phyloP scores from a whole-genome alignment of 2,888 invertebrate species.

The Drosophila anceps region DNA sequence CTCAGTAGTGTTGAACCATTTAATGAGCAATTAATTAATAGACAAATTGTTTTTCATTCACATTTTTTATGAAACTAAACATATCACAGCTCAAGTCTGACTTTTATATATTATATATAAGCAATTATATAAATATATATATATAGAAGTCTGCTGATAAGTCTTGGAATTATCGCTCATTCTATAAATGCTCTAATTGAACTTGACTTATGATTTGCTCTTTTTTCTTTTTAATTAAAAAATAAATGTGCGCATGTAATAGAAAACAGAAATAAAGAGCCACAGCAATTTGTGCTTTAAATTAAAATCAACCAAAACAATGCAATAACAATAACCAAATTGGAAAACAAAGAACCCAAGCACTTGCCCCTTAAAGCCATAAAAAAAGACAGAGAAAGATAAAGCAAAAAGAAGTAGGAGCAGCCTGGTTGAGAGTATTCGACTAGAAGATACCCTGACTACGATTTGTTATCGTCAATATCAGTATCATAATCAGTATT shows the following conservation, averaged over 20 bases:
- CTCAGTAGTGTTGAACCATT: background rate
- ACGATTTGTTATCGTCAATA: background rate
- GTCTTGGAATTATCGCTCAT: no score
- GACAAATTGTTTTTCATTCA: background rate
- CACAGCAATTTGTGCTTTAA: slow-evolving; percentile 27
- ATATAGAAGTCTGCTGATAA: background rate
- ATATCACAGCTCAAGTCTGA: background rate
- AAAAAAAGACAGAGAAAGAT: slow-evolving; percentile 14
- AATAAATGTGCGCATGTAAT: slow-evolving; percentile 32
- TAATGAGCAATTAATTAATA: background rate
- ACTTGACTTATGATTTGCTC: slow-evolving; percentile 35
- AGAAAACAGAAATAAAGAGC: slow-evolving; percentile 26
- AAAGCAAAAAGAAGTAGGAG: background rate
- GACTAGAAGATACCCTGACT: background rate
- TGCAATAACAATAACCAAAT: slow-evolving; percentile 29
- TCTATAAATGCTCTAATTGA: background rate
- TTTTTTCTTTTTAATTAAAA: slow-evolving; percentile 49
- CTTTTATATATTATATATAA: no score
- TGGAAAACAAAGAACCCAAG: slow-evolving; percentile 37
- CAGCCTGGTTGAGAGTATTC: background rate
- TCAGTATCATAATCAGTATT: no score
- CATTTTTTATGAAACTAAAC: background rate
- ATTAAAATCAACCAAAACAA: slow-evolving; percentile 25
- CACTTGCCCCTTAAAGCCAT: slow-evolving; percentile 44
- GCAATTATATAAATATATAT: background rate